Base-by-base conservation (phyloP, 30 jellyfish, hydroid and myxozoan species). In the Chrysaora quinquecirrha region DNA sequence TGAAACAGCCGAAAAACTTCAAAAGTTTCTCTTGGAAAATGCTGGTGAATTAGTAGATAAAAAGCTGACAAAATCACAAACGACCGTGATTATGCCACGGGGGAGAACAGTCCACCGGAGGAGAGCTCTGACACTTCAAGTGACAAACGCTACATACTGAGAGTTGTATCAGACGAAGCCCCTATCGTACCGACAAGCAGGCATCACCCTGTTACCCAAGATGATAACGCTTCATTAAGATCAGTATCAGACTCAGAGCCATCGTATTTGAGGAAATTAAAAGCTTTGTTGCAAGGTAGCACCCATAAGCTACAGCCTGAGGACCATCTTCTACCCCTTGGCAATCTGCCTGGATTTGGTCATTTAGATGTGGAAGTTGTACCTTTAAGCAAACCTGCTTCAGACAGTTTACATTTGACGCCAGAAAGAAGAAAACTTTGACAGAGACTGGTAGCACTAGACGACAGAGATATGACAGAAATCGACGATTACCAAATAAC, bases 161-260 rank as follows among this genome's bases (percentile, higher is more conserved):
- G 62, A 68, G 27, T 82, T 16, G 27, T 82, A 21, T 52, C 71
- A 0, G 80, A 35, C 32, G 29, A 48, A 11, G 34, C 50, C 3
- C 43, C 47, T 60, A 52, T 82, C 1, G 80, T 67, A 6, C 92
- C 92, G 18, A 50, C 34, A n/a, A 67, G 85, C 56, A 82, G 1
- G 30, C 71, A 82, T 32, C 31, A 48, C 19, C 78, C 29, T 30
- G 18, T 48, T 21, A n/a, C 2, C 27, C 46, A 38, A 21, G 38
- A 2, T 27, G 48, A 16, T 48, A 24, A 6, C 18, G 68, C 21
- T 18, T 9, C 46, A 33, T 70, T 6, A 10, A 2, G 68, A 30
- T 70, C 34, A 21, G 38, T 29, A 1, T 27, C 65, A 6, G 67
- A 34, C 72, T 48, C 80, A 1, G 84, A 73, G 35, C 68, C 68